Evolutionary conservation across 2,888 invertebrate species (phyloP).

Genomic region (Macrosiphum euphorbiae): DNA sequence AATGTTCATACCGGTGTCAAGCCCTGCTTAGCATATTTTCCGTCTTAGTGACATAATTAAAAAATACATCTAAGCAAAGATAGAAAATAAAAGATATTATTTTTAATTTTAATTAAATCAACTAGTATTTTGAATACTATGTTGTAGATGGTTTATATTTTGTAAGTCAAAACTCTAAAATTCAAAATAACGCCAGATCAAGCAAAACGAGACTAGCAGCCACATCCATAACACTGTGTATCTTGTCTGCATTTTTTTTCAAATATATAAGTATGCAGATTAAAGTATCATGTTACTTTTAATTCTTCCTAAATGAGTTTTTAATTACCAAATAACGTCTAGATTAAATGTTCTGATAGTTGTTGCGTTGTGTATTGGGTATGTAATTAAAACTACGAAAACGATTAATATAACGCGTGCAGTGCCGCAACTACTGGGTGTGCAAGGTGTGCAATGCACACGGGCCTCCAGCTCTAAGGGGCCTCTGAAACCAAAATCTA

Average conservation of each 20-base stretch:
- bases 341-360: slow-evolving; percentile 18
- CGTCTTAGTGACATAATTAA: not conserved
- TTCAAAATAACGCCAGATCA: no score
- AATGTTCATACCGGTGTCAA: no score
- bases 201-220: not conserved
- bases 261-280: not conserved
- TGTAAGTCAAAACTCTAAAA: not conserved
- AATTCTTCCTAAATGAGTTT: slow-evolving; percentile 33
- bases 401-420: not conserved
- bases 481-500: no score
- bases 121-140: no score
- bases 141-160: not conserved
- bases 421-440: no score
- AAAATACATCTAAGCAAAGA: not conserved
- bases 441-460: no score
- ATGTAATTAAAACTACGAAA: slow-evolving; percentile 33
- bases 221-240: not conserved
- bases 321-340: slow-evolving; percentile 31
- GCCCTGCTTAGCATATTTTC: no score
- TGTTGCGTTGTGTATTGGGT: not conserved
- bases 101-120: no score
- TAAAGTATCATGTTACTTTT: slow-evolving; percentile 18
- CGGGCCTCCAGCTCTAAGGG: no score
- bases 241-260: not conserved
- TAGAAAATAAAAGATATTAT: no score